Base-by-base conservation (phyloP, 1,140 invertebrate species). In the Trichonephila inaurata region DNA sequence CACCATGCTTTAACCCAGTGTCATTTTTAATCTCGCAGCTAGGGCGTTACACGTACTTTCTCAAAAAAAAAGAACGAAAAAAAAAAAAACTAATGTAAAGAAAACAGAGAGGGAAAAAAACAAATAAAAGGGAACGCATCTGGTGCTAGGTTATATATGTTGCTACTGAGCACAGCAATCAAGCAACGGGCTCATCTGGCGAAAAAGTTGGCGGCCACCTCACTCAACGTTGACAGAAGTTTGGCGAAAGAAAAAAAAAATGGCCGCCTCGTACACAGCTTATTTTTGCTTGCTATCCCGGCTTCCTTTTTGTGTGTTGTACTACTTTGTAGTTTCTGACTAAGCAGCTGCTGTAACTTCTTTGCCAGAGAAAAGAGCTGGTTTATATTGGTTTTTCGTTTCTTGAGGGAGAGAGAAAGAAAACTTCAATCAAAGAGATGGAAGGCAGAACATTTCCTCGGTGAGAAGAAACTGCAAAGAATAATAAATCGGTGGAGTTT, bases 221-320 rank as follows among this genome's bases (percentile, higher is more conserved):
- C 61, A 62, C 19, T 62, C 61, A 21, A 21, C 69, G 69, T 77
- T 77, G 69, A 77, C 69, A 77, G 69, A 77, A 77, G 69, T 77
- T n/a, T 77, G 69, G 69, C 69, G 28, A 40, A 77, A 51, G 51
- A 51, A 77, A 77, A 77, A 72, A 24, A 77, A 77, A 28, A 77
- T 77, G 69, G 69, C 69, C 69, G 28, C 69, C 69, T 77, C 69
- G 69, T 77, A 77, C 69, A 77, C 12, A 33, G 69, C 69, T 77
- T 77, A 77, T 77, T 77, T 77, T 77, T 77, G 69, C 69, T 77
- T 28, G 12, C 69, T 40, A 16, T 0, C 5, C 21, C 10, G 8
- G 21, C 21, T 66, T 24, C 24, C 21, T 28, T 77, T 16, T 18
- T 40, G 69, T 33, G 18, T 77, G 33, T 40, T 40, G 69, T 33